Evolutionary conservation across 2,797 vertebrate genomes (phyloP).

Genomic region (Danio kyathit): DNA sequence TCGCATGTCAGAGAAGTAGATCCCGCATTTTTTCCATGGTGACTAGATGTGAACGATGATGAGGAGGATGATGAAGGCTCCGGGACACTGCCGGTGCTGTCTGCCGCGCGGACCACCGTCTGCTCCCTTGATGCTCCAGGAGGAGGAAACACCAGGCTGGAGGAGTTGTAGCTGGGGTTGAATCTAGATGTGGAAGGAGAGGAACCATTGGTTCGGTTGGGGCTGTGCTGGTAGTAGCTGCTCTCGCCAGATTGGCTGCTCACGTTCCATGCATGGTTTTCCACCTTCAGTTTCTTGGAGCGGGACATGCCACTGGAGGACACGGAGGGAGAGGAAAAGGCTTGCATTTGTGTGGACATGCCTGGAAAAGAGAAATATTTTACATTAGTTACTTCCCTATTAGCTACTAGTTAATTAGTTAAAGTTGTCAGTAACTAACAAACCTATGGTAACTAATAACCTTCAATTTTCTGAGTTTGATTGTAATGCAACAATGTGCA

Average conservation of each 20-base stretch:
- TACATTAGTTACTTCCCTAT: too few species aligned
- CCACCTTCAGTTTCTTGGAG: conserved; percentile 97
- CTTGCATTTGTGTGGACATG: conserved; percentile 97
- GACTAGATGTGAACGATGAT: conserved; percentile 79
- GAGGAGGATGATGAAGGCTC: conserved; percentile 81
- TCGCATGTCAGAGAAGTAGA: conserved; percentile 81
- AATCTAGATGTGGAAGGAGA: conserved; percentile 87
- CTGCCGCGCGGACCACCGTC: conserved; percentile 90
- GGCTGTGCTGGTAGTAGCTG: conserved; percentile 84
- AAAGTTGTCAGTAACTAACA: too few species aligned
- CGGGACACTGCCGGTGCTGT: conserved; percentile 89
- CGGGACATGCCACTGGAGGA: conserved; percentile 97
- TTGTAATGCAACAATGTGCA: too few species aligned
- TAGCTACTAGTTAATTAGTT: too few species aligned
- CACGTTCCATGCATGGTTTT: conserved; percentile 92
- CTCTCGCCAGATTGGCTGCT: conserved; percentile 87
- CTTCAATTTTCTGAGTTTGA: too few species aligned
- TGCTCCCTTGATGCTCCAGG: conserved; percentile 81
- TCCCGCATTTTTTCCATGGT: conserved; percentile 85
- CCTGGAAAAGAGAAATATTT: conserved; percentile 70
- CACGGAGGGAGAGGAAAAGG: conserved; percentile 95
- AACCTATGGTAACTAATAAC: too few species aligned
- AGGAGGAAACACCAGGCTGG: conserved; percentile 74
- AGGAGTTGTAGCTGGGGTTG: conserved; percentile 84
- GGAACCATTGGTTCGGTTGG: conserved; percentile 84